Conservation (phyloP, 1,140 invertebrate species). For the Cydia amplana region DNA sequence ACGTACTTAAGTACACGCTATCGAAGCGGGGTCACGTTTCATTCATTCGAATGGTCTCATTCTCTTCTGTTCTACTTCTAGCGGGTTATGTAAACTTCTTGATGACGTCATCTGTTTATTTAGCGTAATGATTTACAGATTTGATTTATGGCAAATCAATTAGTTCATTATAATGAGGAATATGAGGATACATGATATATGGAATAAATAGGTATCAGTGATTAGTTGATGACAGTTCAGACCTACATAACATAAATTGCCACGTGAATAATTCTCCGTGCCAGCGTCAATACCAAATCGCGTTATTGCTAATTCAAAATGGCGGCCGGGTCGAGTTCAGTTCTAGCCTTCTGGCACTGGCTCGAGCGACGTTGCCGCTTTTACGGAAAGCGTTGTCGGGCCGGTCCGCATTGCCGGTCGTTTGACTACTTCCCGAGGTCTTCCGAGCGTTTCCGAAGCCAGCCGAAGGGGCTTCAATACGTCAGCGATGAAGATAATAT, state of each 20-base stretch:
- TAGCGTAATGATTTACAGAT: background rate
- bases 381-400: conserved; percentile 44
- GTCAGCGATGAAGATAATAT: conserved; percentile 36
- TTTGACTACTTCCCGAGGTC: conserved; percentile 52
- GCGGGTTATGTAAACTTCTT: conserved; percentile 15
- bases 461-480: conserved; percentile 42
- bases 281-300: conserved; percentile 6
- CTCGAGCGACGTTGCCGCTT: conserved; percentile 66
- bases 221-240: background rate
- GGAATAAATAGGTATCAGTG: background rate
- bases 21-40: conserved; percentile 48
- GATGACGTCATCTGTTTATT: background rate
- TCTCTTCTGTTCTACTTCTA: conserved; percentile 68
- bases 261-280: conserved; percentile 3
- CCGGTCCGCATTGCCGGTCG: conserved; percentile 52
- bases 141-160: conserved; percentile 7
- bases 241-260: background rate
- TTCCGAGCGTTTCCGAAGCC: conserved; percentile 53
- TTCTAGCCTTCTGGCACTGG: conserved; percentile 5
- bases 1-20: conserved; percentile 38
- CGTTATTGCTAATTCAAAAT: conserved; percentile 21
- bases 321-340: conserved; percentile 13
- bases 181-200: background rate
- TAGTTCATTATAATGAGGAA: background rate
- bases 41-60: conserved; percentile 46